A percentile compares a stretch with the other conserved stretches of the same genome.
These are phyloP conservation scores for Phaonia tiefii DNA, from an alignment of 2,888 invertebrate species.

Conservation along the genomic window DNA sequence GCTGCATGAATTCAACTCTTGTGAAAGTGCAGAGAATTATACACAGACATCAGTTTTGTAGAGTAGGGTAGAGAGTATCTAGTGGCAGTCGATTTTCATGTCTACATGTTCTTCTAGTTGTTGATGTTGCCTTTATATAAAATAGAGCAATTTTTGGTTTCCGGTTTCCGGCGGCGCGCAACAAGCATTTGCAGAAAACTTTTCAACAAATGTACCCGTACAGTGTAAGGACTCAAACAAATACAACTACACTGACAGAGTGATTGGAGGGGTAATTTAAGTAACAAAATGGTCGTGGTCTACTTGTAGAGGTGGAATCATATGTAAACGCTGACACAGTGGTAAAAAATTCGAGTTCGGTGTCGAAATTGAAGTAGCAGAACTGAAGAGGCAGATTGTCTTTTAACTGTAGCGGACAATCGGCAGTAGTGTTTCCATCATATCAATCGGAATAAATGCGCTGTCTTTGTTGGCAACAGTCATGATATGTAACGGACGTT, in stretches of 20 bases:
- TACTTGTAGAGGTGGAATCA: constrained; percentile 1
- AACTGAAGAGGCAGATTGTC: too few relatives aligned
- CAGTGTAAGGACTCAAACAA: constrained; percentile 15
- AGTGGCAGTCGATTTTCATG: constrained; percentile 2
- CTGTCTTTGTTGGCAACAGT: too few relatives aligned
- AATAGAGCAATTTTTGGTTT: constrained; percentile 71
- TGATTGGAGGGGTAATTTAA: constrained; percentile 8
- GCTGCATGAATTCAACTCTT: not conserved
- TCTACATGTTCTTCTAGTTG: not conserved
- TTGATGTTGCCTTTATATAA: constrained; percentile 47
- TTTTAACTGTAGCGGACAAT: too few relatives aligned
- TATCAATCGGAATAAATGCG: too few relatives aligned
- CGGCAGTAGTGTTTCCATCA: too few relatives aligned
- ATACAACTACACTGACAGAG: not conserved
- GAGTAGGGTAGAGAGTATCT: too few relatives aligned
- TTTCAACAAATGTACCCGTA: not conserved
- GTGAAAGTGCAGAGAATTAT: not conserved
- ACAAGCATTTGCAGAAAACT: constrained; percentile 58
- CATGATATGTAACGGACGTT: too few relatives aligned
- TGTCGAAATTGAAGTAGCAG: too few relatives aligned
- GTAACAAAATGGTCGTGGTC: not conserved
- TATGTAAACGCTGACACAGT: too few relatives aligned
- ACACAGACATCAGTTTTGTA: constrained; percentile 24
- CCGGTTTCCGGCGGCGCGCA: constrained; percentile 69
- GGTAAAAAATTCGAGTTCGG: too few relatives aligned